Evolutionary conservation across 2,797 vertebrate species (phyloP).

Genomic region (Microctenopoma steveboyesi): DNA sequence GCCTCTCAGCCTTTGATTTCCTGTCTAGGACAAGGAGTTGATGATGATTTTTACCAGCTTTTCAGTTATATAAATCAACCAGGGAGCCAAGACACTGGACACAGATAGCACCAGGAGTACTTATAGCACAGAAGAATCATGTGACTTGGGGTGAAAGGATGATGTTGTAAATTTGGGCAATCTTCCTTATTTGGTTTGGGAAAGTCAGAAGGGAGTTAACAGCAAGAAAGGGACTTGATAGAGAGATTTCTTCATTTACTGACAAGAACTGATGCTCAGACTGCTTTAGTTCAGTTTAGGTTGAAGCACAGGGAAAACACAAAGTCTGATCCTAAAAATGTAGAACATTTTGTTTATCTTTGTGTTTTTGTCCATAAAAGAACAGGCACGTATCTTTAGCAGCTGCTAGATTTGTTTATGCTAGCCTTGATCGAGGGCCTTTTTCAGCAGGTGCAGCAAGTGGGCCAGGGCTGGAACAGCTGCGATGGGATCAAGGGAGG

Average conservation of each 20-base stretch:
- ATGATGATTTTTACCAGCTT: slow-evolving; percentile 71
- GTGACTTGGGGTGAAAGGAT: slow-evolving; percentile 80
- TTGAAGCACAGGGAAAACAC: slow-evolving; percentile 12
- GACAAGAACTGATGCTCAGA: background rate
- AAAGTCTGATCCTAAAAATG: background rate
- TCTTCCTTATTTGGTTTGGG: slow-evolving; percentile 44
- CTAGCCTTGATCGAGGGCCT: slow-evolving; percentile 79
- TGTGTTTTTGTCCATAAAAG: background rate
- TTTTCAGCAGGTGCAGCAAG: slow-evolving; percentile 79
- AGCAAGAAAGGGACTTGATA: slow-evolving; percentile 1
- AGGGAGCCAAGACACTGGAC: slow-evolving; percentile 63
- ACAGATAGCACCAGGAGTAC: slow-evolving; percentile 72
- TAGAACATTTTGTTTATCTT: background rate
- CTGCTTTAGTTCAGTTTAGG: slow-evolving; percentile 1
- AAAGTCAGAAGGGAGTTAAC: slow-evolving; percentile 33
- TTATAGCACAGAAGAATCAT: slow-evolving; percentile 75
- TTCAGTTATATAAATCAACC: slow-evolving; percentile 73
- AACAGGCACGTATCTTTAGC: slow-evolving; percentile 70
- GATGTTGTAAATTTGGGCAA: slow-evolving; percentile 79
- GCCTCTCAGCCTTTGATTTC: slow-evolving; percentile 73
- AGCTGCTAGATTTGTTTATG: slow-evolving; percentile 83
- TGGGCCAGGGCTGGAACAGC: slow-evolving; percentile 68
- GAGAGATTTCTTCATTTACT: slow-evolving; percentile 3
- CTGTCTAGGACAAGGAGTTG: slow-evolving; percentile 73
- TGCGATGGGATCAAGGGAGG: slow-evolving; percentile 66